These are phyloP conservation scores for Vanessa cardui DNA, from an alignment of 2,888 invertebrate genomes.

Conservation along the genomic window DNA sequence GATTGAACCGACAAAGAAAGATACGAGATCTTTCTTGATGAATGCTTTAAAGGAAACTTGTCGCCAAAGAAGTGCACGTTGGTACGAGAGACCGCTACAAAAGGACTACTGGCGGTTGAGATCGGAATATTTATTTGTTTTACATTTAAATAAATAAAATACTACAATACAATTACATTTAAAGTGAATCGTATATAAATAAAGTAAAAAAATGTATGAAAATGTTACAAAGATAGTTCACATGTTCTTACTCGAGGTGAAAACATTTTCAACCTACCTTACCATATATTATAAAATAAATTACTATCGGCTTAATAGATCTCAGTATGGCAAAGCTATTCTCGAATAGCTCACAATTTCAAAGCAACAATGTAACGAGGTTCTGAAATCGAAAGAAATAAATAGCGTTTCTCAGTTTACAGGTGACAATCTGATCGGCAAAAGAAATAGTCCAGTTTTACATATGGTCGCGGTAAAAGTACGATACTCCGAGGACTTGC, in stretches of 20 bases:
- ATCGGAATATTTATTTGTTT: conserved; percentile 33
- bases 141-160: not conserved
- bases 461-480: conserved; percentile 77
- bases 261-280: conserved; percentile 16
- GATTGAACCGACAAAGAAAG: conserved; percentile 24
- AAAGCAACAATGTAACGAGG: conserved; percentile 48
- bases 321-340: not conserved
- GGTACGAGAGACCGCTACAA: conserved; percentile 16
- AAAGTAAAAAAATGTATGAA: conserved; percentile 10
- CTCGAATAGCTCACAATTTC: conserved; percentile 39
- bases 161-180: not conserved
- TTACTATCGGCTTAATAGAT: not conserved
- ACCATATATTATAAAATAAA: not conserved
- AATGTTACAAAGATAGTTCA: not conserved
- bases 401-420: conserved; percentile 54
- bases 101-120: not conserved
- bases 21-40: conserved; percentile 56
- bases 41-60: conserved; percentile 76
- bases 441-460: conserved; percentile 78
- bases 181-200: not conserved
- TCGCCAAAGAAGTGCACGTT: conserved; percentile 44
- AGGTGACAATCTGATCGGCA: conserved; percentile 74
- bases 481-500: conserved; percentile 77
- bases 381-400: conserved; percentile 50
- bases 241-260: not conserved